A percentile compares a stretch with the other conserved stretches of the same genome.
Conservation (phyloP, 2,113 vertebrate species). For the Crotophaga sulcirostris region DNA sequence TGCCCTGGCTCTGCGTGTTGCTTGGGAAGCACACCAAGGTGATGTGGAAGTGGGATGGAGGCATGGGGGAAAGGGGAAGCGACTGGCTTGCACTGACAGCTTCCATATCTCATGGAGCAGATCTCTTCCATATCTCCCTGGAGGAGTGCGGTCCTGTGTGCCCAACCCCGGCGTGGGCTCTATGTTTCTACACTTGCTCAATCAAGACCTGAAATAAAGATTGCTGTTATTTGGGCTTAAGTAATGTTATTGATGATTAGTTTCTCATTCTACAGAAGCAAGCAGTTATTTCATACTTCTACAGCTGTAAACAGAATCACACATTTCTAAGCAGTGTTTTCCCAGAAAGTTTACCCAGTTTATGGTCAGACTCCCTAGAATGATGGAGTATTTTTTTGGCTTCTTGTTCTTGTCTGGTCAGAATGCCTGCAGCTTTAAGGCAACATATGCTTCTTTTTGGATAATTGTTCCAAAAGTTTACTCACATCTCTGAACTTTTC, state of each 20-base stretch:
- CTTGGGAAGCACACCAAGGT: neutral
- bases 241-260: neutral
- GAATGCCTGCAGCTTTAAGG: neutral
- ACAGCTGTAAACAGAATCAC: neutral
- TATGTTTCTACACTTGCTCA: neutral
- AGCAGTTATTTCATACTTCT: neutral
- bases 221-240: neutral
- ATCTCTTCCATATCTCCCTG: neutral
- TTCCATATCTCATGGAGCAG: neutral
- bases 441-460: neutral
- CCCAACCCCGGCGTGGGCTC: neutral
- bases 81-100: neutral
- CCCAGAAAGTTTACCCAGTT: neutral
- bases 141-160: neutral
- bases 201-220: neutral
- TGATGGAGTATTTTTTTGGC: rapidly evolving
- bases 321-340: neutral
- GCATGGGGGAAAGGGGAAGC: neutral
- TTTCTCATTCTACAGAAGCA: neutral
- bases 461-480: neutral
- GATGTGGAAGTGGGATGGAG: neutral
- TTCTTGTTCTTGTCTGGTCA: neutral
- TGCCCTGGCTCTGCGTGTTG: neutral
- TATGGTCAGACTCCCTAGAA: neutral
- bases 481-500: neutral